Evolutionary conservation across 1,140 invertebrate species (phyloP), one percentile per base, ranked within the genome.

Genomic region (Plectus sambesii): DNA sequence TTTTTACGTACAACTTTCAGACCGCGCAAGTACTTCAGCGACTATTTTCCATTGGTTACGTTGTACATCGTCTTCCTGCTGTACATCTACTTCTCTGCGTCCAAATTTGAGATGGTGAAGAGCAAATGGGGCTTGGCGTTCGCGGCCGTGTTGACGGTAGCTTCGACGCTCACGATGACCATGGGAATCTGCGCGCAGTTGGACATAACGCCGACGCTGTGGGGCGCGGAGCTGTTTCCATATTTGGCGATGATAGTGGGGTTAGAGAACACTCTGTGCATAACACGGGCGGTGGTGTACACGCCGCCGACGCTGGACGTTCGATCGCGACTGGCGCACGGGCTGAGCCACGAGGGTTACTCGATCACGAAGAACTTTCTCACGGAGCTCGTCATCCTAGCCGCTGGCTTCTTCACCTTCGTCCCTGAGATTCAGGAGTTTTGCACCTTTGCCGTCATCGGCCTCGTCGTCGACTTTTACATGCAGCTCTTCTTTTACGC

Each of bases 191-290:
- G 88, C 72, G 84, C 88, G 58, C 83, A 88, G 63, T 90, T 94
- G 69, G 88, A 77, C 26, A 59, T 80, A 12, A 72, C 71, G 38
- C 75, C 77, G 39, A 72, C 73, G 40, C 61, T 78, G 5, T 77
- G 74, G 63, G 72, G 76, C 56, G 70, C 56, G 54, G 74, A 77
- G 59, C 81, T 96, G 36, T 93, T 93, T 66, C 92, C 92, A 0
- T 96, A 96, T 73, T 70, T 97, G 37, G 84, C 93, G 0, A 82
- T 94, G 33, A 79, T 96, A 9, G 83, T 98, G 48, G 89, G 90
- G 12, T 73, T 96, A 5, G 93, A 98, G 73, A 98, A 98, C 71
- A 84, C 92, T 23, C 71, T 97, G 15, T 65, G 62, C 40, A 63
- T 63, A 6, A 63, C 61, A n/a, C 42, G 59, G 58, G 54, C 62